These are phyloP conservation scores for Reticulitermes lucifugus DNA, from an alignment of 2,888 invertebrate species.

Conservation along the genomic window DNA sequence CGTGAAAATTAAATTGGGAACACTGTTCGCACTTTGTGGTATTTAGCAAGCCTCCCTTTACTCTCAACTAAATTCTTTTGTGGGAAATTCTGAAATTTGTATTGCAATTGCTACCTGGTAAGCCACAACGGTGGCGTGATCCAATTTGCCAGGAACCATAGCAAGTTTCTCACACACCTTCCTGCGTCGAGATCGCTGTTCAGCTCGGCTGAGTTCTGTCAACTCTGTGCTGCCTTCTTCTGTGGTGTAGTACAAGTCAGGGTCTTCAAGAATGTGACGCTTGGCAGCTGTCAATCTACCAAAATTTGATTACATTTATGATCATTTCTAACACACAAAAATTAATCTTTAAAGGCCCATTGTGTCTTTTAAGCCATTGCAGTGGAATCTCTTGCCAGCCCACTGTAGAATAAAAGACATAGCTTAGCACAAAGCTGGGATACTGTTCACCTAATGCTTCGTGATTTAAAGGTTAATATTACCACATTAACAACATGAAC, in stretches of 20 bases:
- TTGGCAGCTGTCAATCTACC: constrained; percentile 80
- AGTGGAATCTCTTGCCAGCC: too few species aligned
- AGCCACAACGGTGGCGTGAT: constrained; percentile 88
- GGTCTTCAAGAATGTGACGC: constrained; percentile 84
- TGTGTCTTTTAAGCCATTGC: too few species aligned
- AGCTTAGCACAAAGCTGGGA: too few species aligned
- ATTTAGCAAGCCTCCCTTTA: background rate
- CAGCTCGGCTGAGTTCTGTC: constrained; percentile 70
- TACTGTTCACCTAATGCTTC: too few species aligned
- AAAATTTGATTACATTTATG: too few species aligned
- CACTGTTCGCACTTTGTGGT: background rate
- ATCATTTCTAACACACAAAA: too few species aligned
- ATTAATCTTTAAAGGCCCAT: too few species aligned
- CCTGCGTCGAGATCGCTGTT: constrained; percentile 76
- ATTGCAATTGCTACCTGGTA: constrained; percentile 70
- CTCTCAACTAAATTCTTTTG: background rate
- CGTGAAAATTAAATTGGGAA: background rate
- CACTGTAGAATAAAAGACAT: too few species aligned
- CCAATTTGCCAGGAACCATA: constrained; percentile 87
- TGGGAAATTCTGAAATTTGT: background rate
- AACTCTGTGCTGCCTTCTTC: constrained; percentile 21
- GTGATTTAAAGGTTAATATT: too few species aligned
- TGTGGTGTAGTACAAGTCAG: constrained; percentile 76
- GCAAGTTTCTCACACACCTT: constrained; percentile 79
- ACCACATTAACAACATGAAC: too few species aligned